These are phyloP conservation scores for Neofelis nebulosa DNA, from an alignment of 2,113 vertebrate species.

Conservation along the genomic window DNA sequence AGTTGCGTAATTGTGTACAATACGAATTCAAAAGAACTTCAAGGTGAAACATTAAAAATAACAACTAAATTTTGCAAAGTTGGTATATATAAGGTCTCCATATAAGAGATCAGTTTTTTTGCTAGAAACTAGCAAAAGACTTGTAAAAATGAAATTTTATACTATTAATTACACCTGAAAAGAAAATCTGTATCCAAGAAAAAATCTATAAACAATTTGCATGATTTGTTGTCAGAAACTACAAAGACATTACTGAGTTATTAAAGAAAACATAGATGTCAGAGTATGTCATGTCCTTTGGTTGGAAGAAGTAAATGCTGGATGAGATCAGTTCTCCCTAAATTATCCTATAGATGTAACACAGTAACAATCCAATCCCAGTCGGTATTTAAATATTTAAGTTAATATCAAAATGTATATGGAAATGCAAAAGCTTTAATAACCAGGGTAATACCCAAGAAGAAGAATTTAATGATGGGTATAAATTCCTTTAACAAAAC, in stretches of 20 bases:
- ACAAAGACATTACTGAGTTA: background rate
- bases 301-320: background rate
- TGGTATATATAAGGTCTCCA: background rate
- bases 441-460: too few species aligned
- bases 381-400: background rate
- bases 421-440: background rate
- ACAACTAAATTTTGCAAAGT: background rate
- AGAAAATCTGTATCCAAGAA: too few species aligned
- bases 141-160: too few species aligned
- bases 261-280: background rate
- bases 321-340: too few species aligned
- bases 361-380: background rate
- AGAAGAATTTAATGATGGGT: too few species aligned
- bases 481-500: too few species aligned
- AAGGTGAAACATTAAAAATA: background rate
- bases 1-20: background rate
- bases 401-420: background rate
- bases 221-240: background rate
- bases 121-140: too few species aligned
- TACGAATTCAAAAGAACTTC: background rate
- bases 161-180: background rate
- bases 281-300: background rate
- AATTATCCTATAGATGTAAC: background rate
- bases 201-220: too few species aligned
- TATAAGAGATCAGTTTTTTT: too few species aligned